These are phyloP conservation scores for Conopomorpha cramerella DNA, from an alignment of 1,140 invertebrate genomes.

Conservation along the genomic window DNA sequence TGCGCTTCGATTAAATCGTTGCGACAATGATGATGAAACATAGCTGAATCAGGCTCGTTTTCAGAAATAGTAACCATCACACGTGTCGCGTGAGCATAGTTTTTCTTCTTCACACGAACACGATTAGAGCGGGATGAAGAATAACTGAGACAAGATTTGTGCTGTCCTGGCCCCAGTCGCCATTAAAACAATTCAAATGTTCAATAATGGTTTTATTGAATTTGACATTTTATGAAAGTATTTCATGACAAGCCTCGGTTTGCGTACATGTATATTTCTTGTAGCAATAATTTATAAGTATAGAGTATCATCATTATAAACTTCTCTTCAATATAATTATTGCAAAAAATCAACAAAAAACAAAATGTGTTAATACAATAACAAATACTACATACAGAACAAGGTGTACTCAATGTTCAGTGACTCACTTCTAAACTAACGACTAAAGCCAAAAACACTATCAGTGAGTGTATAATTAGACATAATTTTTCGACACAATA, in stretches of 20 bases:
- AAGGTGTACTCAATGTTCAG: conserved; percentile 28
- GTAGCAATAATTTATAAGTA: conserved; percentile 46
- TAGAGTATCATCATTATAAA: too few species aligned
- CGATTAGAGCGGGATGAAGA: too few species aligned
- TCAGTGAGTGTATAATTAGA: conserved; percentile 3
- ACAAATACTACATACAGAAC: conserved; percentile 50
- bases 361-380: conserved; percentile 40
- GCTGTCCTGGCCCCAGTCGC: too few species aligned
- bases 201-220: conserved; percentile 56
- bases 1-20: too few species aligned
- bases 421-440: conserved; percentile 46
- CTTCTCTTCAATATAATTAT: conserved; percentile 39
- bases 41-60: too few species aligned
- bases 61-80: too few species aligned
- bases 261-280: conserved; percentile 47
- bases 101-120: too few species aligned
- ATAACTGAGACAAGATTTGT: too few species aligned
- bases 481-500: background rate
- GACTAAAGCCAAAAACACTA: conserved; percentile 48
- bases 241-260: conserved; percentile 54
- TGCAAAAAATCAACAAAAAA: conserved; percentile 53
- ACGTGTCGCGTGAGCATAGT: too few species aligned
- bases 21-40: too few species aligned
- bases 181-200: too few species aligned
- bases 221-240: conserved; percentile 55